These are phyloP conservation scores for Leptoteleia sp. DNA, from an alignment of 1,140 invertebrate species.

Conservation along the genomic window DNA sequence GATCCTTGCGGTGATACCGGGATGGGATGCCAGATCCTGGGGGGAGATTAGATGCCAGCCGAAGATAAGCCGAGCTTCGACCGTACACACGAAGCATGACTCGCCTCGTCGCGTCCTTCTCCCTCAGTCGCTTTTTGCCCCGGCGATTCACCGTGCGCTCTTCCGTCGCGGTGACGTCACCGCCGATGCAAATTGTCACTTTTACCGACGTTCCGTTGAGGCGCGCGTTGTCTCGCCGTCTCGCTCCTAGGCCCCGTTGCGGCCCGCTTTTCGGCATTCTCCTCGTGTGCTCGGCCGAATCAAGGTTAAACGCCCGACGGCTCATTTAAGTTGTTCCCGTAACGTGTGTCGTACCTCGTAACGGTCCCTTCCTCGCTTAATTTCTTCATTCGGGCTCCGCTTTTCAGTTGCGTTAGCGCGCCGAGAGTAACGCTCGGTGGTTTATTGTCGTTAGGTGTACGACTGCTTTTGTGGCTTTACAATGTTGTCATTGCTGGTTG, in stretches of 20 bases:
- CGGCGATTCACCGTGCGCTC: slow-evolving; percentile 50
- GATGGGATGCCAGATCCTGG: slow-evolving; percentile 62
- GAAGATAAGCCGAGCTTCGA: slow-evolving; percentile 53
- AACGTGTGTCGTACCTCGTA: too few species aligned
- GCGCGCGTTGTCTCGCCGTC: slow-evolving; percentile 2
- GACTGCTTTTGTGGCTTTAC: too few species aligned
- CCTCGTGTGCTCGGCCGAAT: slow-evolving; percentile 6
- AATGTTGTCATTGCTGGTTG: too few species aligned
- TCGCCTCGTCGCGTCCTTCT: slow-evolving; percentile 48
- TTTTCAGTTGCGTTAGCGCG: too few species aligned
- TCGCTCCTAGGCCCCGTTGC: slow-evolving; percentile 10
- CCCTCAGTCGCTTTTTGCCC: slow-evolving; percentile 49
- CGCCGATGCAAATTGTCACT: slow-evolving; percentile 48
- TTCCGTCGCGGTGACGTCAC: slow-evolving; percentile 52
- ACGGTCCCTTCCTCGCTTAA: too few species aligned
- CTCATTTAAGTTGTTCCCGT: too few species aligned
- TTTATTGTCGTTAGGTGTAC: too few species aligned
- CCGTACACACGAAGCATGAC: slow-evolving; percentile 62
- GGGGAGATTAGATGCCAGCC: slow-evolving; percentile 59
- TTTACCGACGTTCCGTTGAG: slow-evolving; percentile 43
- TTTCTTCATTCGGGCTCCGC: too few species aligned
- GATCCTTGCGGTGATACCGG: slow-evolving; percentile 50
- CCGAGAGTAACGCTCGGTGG: too few species aligned
- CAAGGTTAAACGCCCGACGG: too few species aligned
- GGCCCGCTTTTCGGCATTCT: slow-evolving; percentile 10